Evolutionary conservation across 2,888 invertebrate species (phyloP).

Genomic region (Dasypolia templi): DNA sequence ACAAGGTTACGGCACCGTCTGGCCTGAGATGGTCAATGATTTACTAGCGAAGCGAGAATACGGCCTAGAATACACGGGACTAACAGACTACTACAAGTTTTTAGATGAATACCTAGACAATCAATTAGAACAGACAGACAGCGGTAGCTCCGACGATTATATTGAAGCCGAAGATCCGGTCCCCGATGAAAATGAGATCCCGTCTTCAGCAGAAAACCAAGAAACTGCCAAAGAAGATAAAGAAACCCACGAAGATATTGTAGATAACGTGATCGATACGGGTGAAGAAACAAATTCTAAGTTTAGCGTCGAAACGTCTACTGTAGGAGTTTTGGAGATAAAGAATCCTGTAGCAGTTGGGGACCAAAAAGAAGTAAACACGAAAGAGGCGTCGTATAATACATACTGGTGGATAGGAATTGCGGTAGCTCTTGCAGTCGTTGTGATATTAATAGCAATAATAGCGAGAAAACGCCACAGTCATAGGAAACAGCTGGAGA

Average conservation of each 20-base stretch:
- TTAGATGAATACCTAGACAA: constrained; percentile 89
- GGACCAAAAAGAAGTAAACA: constrained; percentile 75
- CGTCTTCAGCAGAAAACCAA: constrained; percentile 62
- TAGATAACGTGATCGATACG: constrained; percentile 81
- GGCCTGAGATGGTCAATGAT: constrained; percentile 88
- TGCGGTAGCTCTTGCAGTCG: constrained; percentile 83
- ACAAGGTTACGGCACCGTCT: constrained; percentile 84
- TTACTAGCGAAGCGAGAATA: constrained; percentile 86
- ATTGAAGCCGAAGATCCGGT: constrained; percentile 77
- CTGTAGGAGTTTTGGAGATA: constrained; percentile 86
- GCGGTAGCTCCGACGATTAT: constrained; percentile 78
- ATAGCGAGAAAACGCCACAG: constrained; percentile 88
- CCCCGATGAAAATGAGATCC: constrained; percentile 79
- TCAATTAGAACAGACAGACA: constrained; percentile 83
- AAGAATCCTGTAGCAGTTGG: constrained; percentile 82
- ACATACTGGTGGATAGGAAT: constrained; percentile 89
- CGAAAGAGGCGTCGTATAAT: constrained; percentile 86
- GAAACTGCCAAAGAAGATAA: constrained; percentile 35
- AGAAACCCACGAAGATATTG: constrained; percentile 68
- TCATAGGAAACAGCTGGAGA: constrained; percentile 87
- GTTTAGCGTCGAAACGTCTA: constrained; percentile 82
- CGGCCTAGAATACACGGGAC: constrained; percentile 86
- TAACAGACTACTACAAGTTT: constrained; percentile 90
- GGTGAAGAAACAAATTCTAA: constrained; percentile 79
- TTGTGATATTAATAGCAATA: constrained; percentile 84